phyloP scores from a whole-genome alignment of 2,113 vertebrate species.

The Rhinopomastus cyanomelas region DNA sequence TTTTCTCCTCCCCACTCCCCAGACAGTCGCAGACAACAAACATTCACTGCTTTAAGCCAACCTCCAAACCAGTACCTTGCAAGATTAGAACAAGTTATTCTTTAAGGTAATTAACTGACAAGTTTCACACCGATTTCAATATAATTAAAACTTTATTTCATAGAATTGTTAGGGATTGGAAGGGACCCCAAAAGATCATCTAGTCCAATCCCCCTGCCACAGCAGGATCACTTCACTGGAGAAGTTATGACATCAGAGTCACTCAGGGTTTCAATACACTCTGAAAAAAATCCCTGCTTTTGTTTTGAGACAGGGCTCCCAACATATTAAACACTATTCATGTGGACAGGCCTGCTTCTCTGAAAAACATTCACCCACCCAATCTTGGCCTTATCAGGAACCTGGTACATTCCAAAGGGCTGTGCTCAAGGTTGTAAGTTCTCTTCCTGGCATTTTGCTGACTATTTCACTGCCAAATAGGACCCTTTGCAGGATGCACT shows the following conservation, averaged over 20 bases:
- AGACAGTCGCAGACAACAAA: background rate
- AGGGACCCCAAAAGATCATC: no score
- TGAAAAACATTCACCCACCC: slow-evolving; percentile 30
- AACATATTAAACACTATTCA: background rate
- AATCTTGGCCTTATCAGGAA: slow-evolving; percentile 52
- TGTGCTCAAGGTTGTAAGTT: slow-evolving; percentile 52
- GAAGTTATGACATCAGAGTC: no score
- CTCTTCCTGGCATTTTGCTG: slow-evolving; percentile 41
- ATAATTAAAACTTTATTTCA: background rate
- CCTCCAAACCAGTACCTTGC: background rate
- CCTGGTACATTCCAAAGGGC: slow-evolving; percentile 55
- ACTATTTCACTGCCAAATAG: slow-evolving; percentile 32
- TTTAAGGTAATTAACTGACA: background rate
- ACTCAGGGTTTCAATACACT: background rate
- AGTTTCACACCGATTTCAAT: background rate
- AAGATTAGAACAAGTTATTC: background rate
- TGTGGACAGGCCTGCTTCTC: background rate
- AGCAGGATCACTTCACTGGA: no score
- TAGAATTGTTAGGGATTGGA: no score
- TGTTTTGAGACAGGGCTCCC: background rate
- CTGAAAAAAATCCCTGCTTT: background rate
- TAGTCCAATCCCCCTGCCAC: no score
- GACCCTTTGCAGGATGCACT: background rate
- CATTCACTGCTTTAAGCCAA: background rate
- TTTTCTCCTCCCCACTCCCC: background rate